A percentile compares a stretch with the other conserved stretches of the same genome.
These are phyloP conservation scores for Calameuta pallipes DNA, from an alignment of 2,888 invertebrate genomes.

Conservation along the genomic window DNA sequence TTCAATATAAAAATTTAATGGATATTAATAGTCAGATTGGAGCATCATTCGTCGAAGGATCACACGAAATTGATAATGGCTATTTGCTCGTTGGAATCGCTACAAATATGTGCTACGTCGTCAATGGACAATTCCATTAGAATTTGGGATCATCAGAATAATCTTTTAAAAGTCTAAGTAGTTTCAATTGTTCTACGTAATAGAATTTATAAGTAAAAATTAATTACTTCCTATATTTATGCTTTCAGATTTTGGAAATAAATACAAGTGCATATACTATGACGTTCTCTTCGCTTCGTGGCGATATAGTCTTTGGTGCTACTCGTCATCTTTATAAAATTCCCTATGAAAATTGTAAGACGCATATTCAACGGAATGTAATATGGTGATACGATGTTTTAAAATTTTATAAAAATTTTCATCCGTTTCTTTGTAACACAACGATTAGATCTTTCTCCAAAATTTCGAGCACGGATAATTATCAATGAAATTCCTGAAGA, in stretches of 20 bases:
- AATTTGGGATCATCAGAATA: conserved; percentile 44
- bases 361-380: not conserved
- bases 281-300: conserved; percentile 39
- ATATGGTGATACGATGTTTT: not conserved
- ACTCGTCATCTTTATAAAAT: conserved; percentile 45
- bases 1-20: conserved; percentile 5
- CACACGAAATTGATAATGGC: conserved; percentile 35
- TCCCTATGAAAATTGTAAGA: conserved; percentile 42
- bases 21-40: conserved; percentile 30
- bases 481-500: conserved; percentile 31
- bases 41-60: conserved; percentile 39
- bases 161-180: conserved; percentile 34
- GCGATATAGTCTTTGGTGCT: conserved; percentile 45
- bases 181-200: not conserved
- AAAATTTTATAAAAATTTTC: not conserved
- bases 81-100: conserved; percentile 34
- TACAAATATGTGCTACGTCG: conserved; percentile 43
- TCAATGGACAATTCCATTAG: conserved; percentile 43
- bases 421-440: not conserved
- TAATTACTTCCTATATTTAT: conserved; percentile 4
- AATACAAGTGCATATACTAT: conserved; percentile 32
- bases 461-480: conserved; percentile 39
- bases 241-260: conserved; percentile 36
- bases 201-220: not conserved
- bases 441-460: conserved; percentile 41